Base-by-base conservation (phyloP, 2,797 vertebrate species). In the Xenentodon cancila region DNA sequence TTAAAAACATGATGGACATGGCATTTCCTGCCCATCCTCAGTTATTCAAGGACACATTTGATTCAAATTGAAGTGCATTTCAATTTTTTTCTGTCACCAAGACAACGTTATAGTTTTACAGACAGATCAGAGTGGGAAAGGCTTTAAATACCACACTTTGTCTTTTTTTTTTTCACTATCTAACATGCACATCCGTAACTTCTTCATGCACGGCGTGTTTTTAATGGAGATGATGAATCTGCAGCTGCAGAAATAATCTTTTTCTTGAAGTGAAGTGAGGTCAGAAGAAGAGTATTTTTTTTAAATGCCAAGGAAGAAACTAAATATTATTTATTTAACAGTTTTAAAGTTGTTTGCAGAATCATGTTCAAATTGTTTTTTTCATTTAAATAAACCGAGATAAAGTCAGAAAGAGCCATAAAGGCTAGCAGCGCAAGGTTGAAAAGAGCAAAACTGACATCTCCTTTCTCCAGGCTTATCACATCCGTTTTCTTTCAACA, bases 61-160 rank as follows among this genome's bases (percentile, higher is more conserved):
- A 71, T 50, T 6, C 5, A 48, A 60, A 63, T 66, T 48, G 53
- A 79, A 82, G 61, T 72, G 64, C 67, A 49, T 76, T 70, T 57
- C 53, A 12, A 59, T 80, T 25, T 72, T n/a, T 70, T 73, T 65
- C 64, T 6, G 53, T 85, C 82, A 53, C 84, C 81, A 80, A 79
- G 84, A 88, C 84, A 25, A 25, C 25, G 48, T 61, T n/a, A 44
- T 32, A 51, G 71, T 74, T 71, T 73, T 63, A 67, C 80, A 58
- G 77, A 74, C 49, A 75, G 70, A 85, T 68, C 76, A 71, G 73
- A 81, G 65, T 71, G 73, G 77, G 79, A 87, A 84, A 82, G 70
- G 68, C 81, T 85, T 88, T 84, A 89, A 89, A 92, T 89, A 89
- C 78, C 84, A 86, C 59, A 59, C 40, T 75, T 47, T 56, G 53